These are phyloP conservation scores for Echinarachnius parma DNA, from an alignment of 53 echinoderm and acorn worm species.

Conservation along the genomic window DNA sequence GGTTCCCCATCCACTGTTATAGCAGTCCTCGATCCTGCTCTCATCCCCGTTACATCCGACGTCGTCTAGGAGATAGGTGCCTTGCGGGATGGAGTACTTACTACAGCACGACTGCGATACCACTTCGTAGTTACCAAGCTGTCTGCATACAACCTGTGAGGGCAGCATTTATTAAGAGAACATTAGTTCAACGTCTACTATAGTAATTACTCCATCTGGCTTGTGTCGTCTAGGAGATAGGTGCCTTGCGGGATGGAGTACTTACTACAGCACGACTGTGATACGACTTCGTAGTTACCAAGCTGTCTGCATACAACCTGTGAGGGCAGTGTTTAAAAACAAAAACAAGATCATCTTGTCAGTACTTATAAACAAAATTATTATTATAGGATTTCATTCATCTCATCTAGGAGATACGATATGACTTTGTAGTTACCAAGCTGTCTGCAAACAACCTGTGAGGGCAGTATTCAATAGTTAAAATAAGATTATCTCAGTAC, in stretches of 20 bases:
- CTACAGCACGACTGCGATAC: constrained; percentile 68
- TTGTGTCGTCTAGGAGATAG: constrained; percentile 71
- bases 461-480: no score
- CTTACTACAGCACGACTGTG: constrained; percentile 64
- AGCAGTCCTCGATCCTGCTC: constrained; percentile 79
- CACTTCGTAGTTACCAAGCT: constrained; percentile 81
- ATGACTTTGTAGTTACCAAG: constrained; percentile 81
- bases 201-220: no score
- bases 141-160: constrained; percentile 81
- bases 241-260: constrained; percentile 21
- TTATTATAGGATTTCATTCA: no score
- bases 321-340: no score
- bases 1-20: constrained; percentile 74
- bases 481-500: no score
- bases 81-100: constrained; percentile 33
- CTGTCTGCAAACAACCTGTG: constrained; percentile 81
- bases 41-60: constrained; percentile 70
- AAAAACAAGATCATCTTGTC: no score
- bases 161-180: no score
- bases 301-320: constrained; percentile 83
- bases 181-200: no score
- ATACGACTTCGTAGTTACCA: constrained; percentile 77
- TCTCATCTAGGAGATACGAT: constrained; percentile 70
- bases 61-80: constrained; percentile 60
- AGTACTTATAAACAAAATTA: no score